These are phyloP conservation scores for Phlogophora meticulosa DNA, from an alignment of 2,888 invertebrate genomes.

Conservation along the genomic window DNA sequence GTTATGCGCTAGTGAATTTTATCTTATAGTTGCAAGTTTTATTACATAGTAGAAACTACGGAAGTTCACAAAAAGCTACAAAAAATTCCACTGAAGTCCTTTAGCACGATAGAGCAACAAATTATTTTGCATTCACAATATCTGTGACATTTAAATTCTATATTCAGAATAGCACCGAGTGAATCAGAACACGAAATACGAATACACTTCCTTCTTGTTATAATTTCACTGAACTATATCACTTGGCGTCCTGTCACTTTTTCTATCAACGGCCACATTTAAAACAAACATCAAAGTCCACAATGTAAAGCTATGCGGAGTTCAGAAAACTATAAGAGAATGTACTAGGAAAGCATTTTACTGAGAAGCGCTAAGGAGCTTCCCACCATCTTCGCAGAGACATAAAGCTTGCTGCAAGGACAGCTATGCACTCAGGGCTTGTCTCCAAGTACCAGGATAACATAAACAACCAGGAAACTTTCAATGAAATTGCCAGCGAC, in stretches of 20 bases:
- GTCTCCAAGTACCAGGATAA: slow-evolving; percentile 69
- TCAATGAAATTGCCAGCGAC: slow-evolving; percentile 61
- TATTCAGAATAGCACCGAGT: slow-evolving; percentile 22
- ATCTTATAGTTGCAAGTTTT: no score
- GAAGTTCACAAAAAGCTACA: no score
- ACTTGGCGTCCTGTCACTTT: slow-evolving; percentile 51
- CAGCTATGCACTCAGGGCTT: slow-evolving; percentile 84
- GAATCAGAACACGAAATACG: slow-evolving; percentile 25
- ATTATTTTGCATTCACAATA: background rate
- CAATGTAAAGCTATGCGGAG: slow-evolving; percentile 59
- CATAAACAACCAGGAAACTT: slow-evolving; percentile 39
- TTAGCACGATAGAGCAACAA: background rate
- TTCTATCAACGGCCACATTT: slow-evolving; percentile 61
- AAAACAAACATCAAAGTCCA: slow-evolving; percentile 65
- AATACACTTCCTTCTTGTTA: slow-evolving; percentile 30
- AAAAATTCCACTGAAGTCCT: no score
- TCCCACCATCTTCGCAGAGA: slow-evolving; percentile 80
- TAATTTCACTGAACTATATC: slow-evolving; percentile 38
- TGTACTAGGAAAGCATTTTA: slow-evolving; percentile 84
- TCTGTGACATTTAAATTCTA: slow-evolving; percentile 17
- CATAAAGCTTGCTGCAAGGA: slow-evolving; percentile 85
- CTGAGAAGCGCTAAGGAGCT: slow-evolving; percentile 85
- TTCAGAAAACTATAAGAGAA: slow-evolving; percentile 70
- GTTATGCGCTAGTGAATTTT: no score
- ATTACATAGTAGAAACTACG: no score